Evolutionary conservation across 2,797 vertebrate species (phyloP).

Genomic region (Perdix hodgsoniae): DNA sequence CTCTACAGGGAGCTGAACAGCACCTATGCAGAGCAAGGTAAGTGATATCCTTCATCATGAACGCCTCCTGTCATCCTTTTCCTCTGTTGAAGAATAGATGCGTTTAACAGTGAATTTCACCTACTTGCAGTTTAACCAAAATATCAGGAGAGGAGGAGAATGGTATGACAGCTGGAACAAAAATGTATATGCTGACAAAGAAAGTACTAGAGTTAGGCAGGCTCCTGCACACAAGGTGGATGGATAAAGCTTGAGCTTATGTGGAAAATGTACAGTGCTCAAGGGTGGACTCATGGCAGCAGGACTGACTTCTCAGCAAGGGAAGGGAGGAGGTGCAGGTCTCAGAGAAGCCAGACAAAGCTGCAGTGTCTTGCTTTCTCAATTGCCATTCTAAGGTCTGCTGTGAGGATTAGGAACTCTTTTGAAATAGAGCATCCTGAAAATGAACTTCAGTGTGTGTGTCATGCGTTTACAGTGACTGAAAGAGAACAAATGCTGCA

Average conservation of each 20-base stretch:
- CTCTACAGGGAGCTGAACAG: constrained; percentile 96
- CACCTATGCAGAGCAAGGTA: constrained; percentile 96
- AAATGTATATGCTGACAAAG: neutral
- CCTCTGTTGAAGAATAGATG: neutral
- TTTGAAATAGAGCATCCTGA: neutral
- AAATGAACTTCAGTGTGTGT: neutral
- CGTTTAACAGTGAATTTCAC: neutral
- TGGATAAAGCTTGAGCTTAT: neutral
- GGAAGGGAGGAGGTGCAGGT: neutral
- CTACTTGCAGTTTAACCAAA: neutral
- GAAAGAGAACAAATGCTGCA: neutral
- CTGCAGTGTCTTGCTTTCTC: neutral
- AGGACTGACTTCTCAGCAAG: neutral
- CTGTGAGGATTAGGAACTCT: neutral
- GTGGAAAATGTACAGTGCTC: neutral
- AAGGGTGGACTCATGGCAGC: neutral
- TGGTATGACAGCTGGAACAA: neutral
- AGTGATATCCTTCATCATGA: neutral
- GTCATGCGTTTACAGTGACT: neutral
- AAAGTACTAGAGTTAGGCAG: neutral
- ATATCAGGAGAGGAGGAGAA: neutral
- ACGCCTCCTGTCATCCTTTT: neutral
- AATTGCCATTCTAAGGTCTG: neutral
- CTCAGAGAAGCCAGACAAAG: neutral
- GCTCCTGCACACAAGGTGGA: neutral